Percentiles rank a stretch among this genome's conserved stretches.
These are phyloP conservation scores for Embidobia sp. DNA, from an alignment of 2,888 invertebrate species.

Conservation along the genomic window DNA sequence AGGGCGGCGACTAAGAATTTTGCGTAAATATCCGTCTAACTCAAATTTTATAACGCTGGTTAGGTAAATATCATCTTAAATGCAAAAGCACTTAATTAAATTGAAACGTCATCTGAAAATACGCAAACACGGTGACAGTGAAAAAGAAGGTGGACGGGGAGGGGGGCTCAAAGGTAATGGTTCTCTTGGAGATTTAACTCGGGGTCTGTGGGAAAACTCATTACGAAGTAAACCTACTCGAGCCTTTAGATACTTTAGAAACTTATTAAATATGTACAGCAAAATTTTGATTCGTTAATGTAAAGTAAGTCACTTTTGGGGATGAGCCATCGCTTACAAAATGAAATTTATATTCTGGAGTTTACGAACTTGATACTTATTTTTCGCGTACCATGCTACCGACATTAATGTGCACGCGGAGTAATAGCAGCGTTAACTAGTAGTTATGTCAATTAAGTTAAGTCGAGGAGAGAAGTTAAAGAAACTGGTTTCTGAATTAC, in stretches of 20 bases:
- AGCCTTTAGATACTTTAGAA: slow-evolving; percentile 28
- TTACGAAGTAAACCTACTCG: slow-evolving; percentile 36
- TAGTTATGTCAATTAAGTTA: slow-evolving; percentile 73
- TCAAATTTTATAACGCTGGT: neutral
- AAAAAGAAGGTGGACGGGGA: neutral
- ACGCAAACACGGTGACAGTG: slow-evolving; percentile 35
- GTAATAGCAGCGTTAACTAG: slow-evolving; percentile 72
- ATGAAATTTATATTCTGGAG: slow-evolving; percentile 21
- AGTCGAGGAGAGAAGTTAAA: slow-evolving; percentile 62
- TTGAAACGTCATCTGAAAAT: slow-evolving; percentile 42
- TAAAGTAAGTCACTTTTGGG: slow-evolving; percentile 39
- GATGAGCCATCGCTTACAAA: slow-evolving; percentile 34
- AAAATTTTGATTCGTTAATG: slow-evolving; percentile 39
- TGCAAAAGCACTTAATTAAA: slow-evolving; percentile 26
- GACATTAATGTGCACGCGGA: slow-evolving; percentile 54
- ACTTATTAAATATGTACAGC: slow-evolving; percentile 48
- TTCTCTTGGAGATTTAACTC: slow-evolving; percentile 39
- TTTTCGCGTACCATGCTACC: slow-evolving; percentile 48
- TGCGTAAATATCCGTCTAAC: too few species aligned
- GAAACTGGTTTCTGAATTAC: slow-evolving; percentile 69
- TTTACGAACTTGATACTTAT: slow-evolving; percentile 44
- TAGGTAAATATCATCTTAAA: slow-evolving; percentile 18
- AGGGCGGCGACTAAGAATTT: too few species aligned
- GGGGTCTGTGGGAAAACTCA: slow-evolving; percentile 45
- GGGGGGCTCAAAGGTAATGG: slow-evolving; percentile 40